Base-by-base conservation (phyloP, 2,797 vertebrate species). In the Alosa sapidissima region DNA sequence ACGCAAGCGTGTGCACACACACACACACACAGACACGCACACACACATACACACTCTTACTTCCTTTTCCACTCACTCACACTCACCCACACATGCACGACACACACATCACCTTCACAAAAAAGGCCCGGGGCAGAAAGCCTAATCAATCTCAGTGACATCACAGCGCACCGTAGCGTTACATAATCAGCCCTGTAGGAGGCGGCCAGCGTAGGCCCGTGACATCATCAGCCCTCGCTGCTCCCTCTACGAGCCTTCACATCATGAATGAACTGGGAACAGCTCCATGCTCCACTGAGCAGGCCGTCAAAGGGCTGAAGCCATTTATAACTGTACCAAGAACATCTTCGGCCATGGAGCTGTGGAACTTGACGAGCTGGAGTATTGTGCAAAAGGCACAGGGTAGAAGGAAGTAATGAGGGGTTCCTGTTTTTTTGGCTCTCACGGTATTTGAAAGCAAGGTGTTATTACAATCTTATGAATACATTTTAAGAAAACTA, bases 161-260 rank as follows among this genome's bases (percentile, higher is more conserved):
- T 78, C 72, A 47, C 36, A 14, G 68, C 14, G 41, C 72, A 36
- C 88, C 88, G 85, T 85, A 89, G 82, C 5, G 75, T 90, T 91
- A 89, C 11, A 85, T 87, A 90, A 91, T 6, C 21, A 72, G 28
- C 9, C 24, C 83, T 52, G 72, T 16, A 78, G 72, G 72, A 78
- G 41, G 72, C 7, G 7, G 7, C 72, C 72, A 47, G 68, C 68
- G 36, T 41, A 13, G 68, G 28, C 36, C 2, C 16, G 41, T 78
- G 72, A 78, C 72, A 78, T 78, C 58, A 62, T 24, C 58, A 62
- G 21, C 58, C 58, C 58, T 16, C 45, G 41, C 11, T 5, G 16
- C 5, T 21, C 72, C 8, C 72, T 19, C 36, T 14, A 33, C 68
- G 14, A 36, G 33, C 68, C 68, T 75, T 75, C 33, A 2, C 72